A percentile compares a stretch with the other conserved stretches of the same genome.
Conservation (phyloP, 1,140 invertebrate species). For the Bombus sylvicola region DNA sequence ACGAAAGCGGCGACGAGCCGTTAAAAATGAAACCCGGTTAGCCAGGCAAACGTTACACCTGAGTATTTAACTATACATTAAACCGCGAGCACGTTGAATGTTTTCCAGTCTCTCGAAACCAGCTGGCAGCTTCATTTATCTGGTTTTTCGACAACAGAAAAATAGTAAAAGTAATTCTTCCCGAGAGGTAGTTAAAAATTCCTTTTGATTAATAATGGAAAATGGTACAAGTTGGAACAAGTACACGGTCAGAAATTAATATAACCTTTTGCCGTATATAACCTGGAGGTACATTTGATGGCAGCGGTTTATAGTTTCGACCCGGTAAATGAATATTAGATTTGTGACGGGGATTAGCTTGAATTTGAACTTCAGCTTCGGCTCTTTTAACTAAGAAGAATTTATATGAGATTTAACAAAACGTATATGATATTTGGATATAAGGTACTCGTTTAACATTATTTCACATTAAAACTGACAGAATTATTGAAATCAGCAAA, state of each 20-base stretch:
- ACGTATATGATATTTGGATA: neutral
- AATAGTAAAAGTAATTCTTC: neutral
- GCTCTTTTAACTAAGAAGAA: too few species aligned
- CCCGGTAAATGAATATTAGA: neutral
- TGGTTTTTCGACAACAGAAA: neutral
- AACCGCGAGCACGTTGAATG: neutral
- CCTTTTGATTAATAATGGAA: neutral
- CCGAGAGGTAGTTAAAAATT: neutral
- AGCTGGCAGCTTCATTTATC: neutral
- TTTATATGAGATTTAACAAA: too few species aligned
- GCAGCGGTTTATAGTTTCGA: neutral
- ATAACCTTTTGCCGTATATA: neutral
- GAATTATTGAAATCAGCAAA: too few species aligned
- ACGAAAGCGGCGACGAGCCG: conserved; percentile 22
- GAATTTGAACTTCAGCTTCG: neutral
- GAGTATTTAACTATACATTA: conserved; percentile 38
- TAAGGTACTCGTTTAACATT: too few species aligned
- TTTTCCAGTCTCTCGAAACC: neutral
- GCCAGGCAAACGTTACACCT: conserved; percentile 17
- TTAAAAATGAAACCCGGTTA: conserved; percentile 44
- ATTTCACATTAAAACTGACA: too few species aligned
- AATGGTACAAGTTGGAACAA: neutral
- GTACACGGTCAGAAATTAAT: neutral
- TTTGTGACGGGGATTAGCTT: neutral
- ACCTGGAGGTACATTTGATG: neutral